Base-by-base conservation (phyloP, 2,888 invertebrate genomes). In the Helleia helle region DNA sequence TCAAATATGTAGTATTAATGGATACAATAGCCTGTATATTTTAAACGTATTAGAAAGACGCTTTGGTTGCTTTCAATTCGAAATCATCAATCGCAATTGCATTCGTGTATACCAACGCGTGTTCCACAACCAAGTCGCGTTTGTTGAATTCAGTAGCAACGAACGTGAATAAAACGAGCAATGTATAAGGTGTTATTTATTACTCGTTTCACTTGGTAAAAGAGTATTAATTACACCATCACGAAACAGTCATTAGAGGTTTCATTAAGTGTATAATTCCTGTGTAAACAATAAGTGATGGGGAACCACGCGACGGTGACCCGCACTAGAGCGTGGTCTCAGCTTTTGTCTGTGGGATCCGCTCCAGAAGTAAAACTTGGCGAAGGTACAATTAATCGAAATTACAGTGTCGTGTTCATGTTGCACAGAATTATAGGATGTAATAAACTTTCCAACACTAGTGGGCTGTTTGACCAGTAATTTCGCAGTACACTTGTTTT, bases 261-360 rank as follows among this genome's bases (percentile, higher is more conserved):
- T 65, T 75, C 69, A 76, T 75, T 77, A 73, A 65, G 55, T 62
- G 64, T 58, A 60, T 76, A 75, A 75, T 72, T 59, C 59, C 55
- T 65, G 58, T 66, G 67, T 65, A 72, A 71, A 76, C 77, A 75
- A 71, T 63, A 59, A 61, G 58, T 60, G 58, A 63, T 62, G 63
- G 62, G 73, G 72, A 74, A 76, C 68, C 74, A 75, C 76, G 75
- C 72, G 69, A 73, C 66, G 62, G 49, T 76, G 71, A 62, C 65
- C 72, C 64, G 68, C 58, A 56, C 50, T 56, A 54, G 58, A 58
- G 51, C 52, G 59, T 59, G 53, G 56, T 58, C 60, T 58, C 46
- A 47, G 51, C 49, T 52, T 47, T 59, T 54, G 61, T 59, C 46
- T 41, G 40, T 41, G 43, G 45, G 52, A 59, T n/a, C 58, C 60